A percentile compares a stretch with the other conserved stretches of the same genome.
Evolutionary conservation across 2,888 invertebrate genomes (phyloP).

Genomic region (Parascotia fuliginaria): DNA sequence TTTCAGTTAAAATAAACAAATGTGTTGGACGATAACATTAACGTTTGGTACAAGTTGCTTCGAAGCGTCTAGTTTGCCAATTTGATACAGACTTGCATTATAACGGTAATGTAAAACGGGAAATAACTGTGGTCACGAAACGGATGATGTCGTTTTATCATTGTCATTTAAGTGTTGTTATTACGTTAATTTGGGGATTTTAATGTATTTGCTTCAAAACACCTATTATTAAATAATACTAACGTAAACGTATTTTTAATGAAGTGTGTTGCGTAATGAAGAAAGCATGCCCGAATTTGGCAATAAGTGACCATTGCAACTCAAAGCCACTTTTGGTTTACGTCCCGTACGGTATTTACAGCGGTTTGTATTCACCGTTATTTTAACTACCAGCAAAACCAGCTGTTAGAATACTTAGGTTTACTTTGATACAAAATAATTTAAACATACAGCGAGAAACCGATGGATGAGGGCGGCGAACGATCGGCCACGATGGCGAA

Average conservation of each 20-base stretch:
- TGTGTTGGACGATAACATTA: slow-evolving; percentile 5
- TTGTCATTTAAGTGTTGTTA: slow-evolving; percentile 59
- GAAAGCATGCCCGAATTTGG: slow-evolving; percentile 41
- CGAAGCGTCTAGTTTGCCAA: slow-evolving; percentile 42
- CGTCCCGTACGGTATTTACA: slow-evolving; percentile 76
- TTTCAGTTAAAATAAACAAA: slow-evolving; percentile 5
- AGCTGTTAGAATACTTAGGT: slow-evolving; percentile 48
- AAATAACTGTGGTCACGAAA: slow-evolving; percentile 64
- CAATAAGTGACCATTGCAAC: slow-evolving; percentile 51
- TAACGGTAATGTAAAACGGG: slow-evolving; percentile 66
- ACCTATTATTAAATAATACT: no score
- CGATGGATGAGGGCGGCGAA: no score
- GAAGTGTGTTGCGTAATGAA: slow-evolving; percentile 16
- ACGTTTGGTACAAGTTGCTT: slow-evolving; percentile 37
- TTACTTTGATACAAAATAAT: slow-evolving; percentile 22
- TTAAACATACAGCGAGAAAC: no score
- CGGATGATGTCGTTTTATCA: slow-evolving; percentile 65
- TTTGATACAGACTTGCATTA: slow-evolving; percentile 60
- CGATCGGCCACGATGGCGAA: no score
- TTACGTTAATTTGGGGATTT: slow-evolving; percentile 52
- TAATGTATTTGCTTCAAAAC: no score
- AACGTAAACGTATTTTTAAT: slow-evolving; percentile 26
- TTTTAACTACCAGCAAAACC: slow-evolving; percentile 61
- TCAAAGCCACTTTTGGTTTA: slow-evolving; percentile 65
- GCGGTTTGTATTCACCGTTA: slow-evolving; percentile 75